These are phyloP conservation scores for Ostrea edulis DNA, from an alignment of 1,140 invertebrate genomes.

Conservation along the genomic window DNA sequence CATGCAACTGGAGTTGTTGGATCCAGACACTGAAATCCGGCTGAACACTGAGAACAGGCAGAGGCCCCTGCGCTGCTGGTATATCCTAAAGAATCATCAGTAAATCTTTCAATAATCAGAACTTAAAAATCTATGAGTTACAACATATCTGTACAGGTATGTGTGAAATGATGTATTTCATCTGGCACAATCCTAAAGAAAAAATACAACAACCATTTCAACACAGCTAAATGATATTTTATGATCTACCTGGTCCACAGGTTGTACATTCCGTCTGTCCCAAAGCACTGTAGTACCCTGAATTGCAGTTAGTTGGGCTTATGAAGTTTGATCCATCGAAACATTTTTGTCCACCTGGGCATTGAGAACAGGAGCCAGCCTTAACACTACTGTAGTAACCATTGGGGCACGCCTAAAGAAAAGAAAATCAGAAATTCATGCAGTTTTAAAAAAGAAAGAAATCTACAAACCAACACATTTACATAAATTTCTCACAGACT, in stretches of 20 bases:
- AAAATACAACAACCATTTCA: background rate
- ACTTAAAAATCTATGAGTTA: too few relatives aligned
- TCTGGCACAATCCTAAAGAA: too few relatives aligned
- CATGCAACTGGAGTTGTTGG: conserved; percentile 64
- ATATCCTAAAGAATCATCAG: conserved; percentile 59
- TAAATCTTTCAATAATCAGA: too few relatives aligned
- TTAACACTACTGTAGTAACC: conserved; percentile 69
- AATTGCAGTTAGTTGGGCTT: conserved; percentile 64
- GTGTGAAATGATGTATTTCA: too few relatives aligned
- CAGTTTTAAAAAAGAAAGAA: too few relatives aligned
- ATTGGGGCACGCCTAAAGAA: conserved; percentile 64
- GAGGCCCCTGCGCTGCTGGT: conserved; percentile 67
- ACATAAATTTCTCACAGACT: too few relatives aligned
- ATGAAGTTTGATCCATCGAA: conserved; percentile 65
- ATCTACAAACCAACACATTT: too few relatives aligned
- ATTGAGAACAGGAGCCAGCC: conserved; percentile 63
- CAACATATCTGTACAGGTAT: too few relatives aligned
- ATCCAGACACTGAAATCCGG: conserved; percentile 68
- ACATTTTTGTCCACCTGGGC: conserved; percentile 72
- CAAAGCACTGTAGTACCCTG: conserved; percentile 67
- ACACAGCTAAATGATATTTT: background rate
- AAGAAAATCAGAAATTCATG: background rate
- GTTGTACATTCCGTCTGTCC: conserved; percentile 60
- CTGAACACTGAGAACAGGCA: conserved; percentile 70
- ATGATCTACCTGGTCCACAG: conserved; percentile 65